Evolutionary conservation across 1,140 invertebrate species (phyloP).

Genomic region (Ips nitidus): DNA sequence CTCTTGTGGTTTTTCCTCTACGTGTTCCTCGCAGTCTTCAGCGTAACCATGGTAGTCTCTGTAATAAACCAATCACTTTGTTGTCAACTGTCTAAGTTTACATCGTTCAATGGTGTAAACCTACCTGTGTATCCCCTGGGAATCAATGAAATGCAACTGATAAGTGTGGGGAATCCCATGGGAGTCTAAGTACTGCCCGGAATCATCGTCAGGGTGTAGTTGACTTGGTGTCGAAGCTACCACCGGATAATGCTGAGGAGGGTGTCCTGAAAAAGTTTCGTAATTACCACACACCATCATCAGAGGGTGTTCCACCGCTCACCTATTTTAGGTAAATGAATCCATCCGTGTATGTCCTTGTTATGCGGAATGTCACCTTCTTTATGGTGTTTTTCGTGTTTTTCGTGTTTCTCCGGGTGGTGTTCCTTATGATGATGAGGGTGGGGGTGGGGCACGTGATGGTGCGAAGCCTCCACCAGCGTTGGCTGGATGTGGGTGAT

Average conservation of each 20-base stretch:
- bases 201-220: constrained; percentile 38
- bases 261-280: constrained; percentile 20
- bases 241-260: constrained; percentile 46
- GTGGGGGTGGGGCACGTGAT: constrained; percentile 55
- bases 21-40: constrained; percentile 38
- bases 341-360: constrained; percentile 29
- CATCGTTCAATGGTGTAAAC: neutral
- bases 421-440: constrained; percentile 37
- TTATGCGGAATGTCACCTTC: constrained; percentile 23
- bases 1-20: constrained; percentile 28
- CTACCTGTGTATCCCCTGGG: constrained; percentile 47
- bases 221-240: constrained; percentile 45
- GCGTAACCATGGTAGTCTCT: constrained; percentile 48
- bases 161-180: constrained; percentile 48
- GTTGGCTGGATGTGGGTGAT: constrained; percentile 61
- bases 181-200: constrained; percentile 47
- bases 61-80: constrained; percentile 2
- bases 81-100: neutral
- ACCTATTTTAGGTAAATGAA: constrained; percentile 18
- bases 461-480: constrained; percentile 57
- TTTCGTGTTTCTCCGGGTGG: constrained; percentile 37
- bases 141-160: constrained; percentile 49
- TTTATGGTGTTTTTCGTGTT: constrained; percentile 27
- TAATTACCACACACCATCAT: neutral
- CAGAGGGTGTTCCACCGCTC: neutral